Conservation (phyloP, 2,888 invertebrate species). For the Acleris sparsana region DNA sequence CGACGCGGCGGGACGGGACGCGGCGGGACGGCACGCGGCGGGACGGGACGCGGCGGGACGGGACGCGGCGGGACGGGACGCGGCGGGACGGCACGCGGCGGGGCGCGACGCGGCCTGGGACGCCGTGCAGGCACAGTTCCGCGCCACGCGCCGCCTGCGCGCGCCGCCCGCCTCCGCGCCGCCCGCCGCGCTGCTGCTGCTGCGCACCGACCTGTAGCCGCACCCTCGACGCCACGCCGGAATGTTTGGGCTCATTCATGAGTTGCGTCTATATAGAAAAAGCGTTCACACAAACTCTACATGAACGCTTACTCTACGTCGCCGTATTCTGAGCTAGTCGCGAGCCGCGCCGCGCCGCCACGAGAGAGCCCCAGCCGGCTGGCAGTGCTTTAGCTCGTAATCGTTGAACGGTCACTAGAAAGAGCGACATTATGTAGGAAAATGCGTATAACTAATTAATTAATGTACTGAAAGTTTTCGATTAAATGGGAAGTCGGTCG, state of each 20-base stretch:
- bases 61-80: conserved; percentile 33
- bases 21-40: conserved; percentile 17
- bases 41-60: conserved; percentile 35
- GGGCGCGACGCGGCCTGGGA: conserved; percentile 61
- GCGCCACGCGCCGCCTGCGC: conserved; percentile 45
- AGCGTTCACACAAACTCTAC: no score
- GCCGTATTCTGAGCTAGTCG: no score
- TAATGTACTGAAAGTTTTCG: conserved; percentile 8
- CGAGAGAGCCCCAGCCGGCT: not conserved
- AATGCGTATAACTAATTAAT: not conserved
- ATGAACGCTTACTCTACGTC: no score
- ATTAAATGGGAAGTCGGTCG: conserved; percentile 8
- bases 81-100: conserved; percentile 34
- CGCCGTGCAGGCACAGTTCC: conserved; percentile 71
- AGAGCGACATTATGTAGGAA: conserved; percentile 6
- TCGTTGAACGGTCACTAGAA: not conserved
- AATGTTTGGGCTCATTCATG: no score
- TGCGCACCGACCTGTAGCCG: conserved; percentile 61
- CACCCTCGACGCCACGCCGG: no score
- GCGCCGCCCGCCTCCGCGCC: conserved; percentile 43
- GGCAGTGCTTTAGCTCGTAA: not conserved
- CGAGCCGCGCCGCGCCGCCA: no score
- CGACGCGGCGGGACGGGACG: conserved; percentile 64
- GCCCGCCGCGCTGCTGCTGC: conserved; percentile 65
- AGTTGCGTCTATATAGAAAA: no score